Evolutionary conservation across 2,888 invertebrate species (phyloP), one percentile per base, ranked within the genome.

Genomic region (Mesochorus sp.): DNA sequence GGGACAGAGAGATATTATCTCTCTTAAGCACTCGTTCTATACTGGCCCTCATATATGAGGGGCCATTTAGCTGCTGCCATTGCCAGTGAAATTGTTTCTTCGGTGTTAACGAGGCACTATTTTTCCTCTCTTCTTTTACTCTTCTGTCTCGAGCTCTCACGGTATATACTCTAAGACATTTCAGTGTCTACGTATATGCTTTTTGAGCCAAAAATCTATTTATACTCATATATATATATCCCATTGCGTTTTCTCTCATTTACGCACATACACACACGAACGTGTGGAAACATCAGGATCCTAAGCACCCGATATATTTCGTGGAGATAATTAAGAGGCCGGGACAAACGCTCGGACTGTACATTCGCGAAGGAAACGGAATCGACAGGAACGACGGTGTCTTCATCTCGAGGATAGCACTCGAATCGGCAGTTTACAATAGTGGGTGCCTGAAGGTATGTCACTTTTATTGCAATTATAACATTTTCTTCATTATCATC

Each of bases 331-430:
- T 99, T 83, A 99, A 99, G 92, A 94, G 99, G 85, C 99, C 99
- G 0, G 99, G 99, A 10, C 99, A 99, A 92, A 99, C 99, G 24
- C 93, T 99, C 81, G 99, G 99, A 47, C 94, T 99, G 77, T 99
- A 99, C 91, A 99, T 99, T 88, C 94, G 99, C 42, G 99, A 99
- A 94, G 99, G 99, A n/a, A 99, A 99, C 88, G 99, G 99, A n/a
- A 95, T 96, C 67, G 97, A 98, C 87, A 94, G 98, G 79, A 95
- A 95, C 53, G 98, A 98, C 87, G 99, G 99, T 51, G 99, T 99
- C 79, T 99, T 99, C 93, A 99, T 99, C 91, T 99, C 99, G 5
- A 93, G 97, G 86, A 97, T 98, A 90, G 99, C 99, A 37, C 93
- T 98, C 86, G 98, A 98, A 91, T 98, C 98, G 55, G 98, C 98